Evolutionary conservation across 2,113 vertebrate species (phyloP).

Genomic region (Indicator indicator): DNA sequence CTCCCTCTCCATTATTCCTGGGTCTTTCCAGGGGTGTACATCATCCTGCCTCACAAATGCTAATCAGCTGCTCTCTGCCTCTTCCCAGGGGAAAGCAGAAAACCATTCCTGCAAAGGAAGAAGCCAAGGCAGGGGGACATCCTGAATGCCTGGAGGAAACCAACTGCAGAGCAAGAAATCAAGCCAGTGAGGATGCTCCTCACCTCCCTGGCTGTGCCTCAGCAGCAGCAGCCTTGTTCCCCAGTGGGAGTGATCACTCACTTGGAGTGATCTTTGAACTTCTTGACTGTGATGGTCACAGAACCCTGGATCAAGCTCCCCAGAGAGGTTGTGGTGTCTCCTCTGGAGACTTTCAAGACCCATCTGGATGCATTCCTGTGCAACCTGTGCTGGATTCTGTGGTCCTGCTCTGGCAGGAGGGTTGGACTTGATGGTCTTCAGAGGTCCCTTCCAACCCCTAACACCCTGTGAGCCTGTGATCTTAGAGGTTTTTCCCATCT

Average conservation of each 20-base stretch:
- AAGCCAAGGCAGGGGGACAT: neutral
- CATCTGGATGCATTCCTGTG: no score
- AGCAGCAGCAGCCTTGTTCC: neutral
- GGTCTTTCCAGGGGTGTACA: neutral
- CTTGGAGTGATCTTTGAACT: no score
- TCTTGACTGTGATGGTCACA: no score
- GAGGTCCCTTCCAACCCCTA: no score
- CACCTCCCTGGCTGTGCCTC: neutral
- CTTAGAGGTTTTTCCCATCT: no score
- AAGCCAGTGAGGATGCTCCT: fast-evolving
- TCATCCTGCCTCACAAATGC: neutral
- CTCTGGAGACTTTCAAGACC: no score
- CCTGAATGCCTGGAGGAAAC: fast-evolving
- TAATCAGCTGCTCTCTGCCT: neutral
- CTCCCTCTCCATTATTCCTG: neutral
- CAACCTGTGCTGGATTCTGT: no score
- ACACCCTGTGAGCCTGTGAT: no score
- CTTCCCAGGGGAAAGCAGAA: neutral
- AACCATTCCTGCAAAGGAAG: neutral
- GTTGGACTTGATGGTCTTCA: no score
- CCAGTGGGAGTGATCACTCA: neutral
- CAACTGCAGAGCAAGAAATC: neutral
- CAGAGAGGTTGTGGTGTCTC: no score
- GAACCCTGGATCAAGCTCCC: no score
- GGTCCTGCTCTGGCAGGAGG: no score